phyloP scores from a whole-genome alignment of 2,797 vertebrate genomes.

The Hippocampus kuda region DNA sequence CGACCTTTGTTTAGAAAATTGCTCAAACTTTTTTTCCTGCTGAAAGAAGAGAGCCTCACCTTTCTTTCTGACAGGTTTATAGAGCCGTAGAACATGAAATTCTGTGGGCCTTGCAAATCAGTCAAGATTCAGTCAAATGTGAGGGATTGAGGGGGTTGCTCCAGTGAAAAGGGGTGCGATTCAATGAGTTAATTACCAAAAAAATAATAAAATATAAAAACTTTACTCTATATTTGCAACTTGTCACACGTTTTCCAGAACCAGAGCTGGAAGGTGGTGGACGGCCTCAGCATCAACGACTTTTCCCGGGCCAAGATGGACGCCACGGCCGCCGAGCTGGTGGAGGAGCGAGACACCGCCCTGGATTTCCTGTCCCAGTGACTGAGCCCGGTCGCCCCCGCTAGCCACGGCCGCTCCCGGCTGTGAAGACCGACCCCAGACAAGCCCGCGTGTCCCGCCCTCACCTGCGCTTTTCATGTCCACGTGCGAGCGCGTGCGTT shows the following conservation, averaged over 20 bases:
- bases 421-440: constrained; percentile 65
- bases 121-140: no score
- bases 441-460: constrained; percentile 18
- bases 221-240: neutral
- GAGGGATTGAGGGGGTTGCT: no score
- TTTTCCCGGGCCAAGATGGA: constrained; percentile 95
- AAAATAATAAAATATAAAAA: no score
- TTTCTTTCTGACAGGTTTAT: no score
- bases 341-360: constrained; percentile 87
- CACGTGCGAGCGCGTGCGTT: constrained; percentile 18
- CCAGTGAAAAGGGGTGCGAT: no score
- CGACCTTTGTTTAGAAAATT: no score
- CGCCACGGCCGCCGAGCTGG: constrained; percentile 81
- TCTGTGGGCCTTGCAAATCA: no score
- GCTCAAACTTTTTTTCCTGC: no score
- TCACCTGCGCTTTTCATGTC: constrained; percentile 22
- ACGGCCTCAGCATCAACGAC: constrained; percentile 82
- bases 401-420: constrained; percentile 59
- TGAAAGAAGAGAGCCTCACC: no score
- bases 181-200: no score
- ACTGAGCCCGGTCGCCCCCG: constrained; percentile 52
- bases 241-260: constrained; percentile 61
- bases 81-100: no score
- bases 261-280: constrained; percentile 88
- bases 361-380: constrained; percentile 78